Evolutionary conservation across 2,797 vertebrate genomes (phyloP).

Genomic region (Parauchenoglanis punctatus): DNA sequence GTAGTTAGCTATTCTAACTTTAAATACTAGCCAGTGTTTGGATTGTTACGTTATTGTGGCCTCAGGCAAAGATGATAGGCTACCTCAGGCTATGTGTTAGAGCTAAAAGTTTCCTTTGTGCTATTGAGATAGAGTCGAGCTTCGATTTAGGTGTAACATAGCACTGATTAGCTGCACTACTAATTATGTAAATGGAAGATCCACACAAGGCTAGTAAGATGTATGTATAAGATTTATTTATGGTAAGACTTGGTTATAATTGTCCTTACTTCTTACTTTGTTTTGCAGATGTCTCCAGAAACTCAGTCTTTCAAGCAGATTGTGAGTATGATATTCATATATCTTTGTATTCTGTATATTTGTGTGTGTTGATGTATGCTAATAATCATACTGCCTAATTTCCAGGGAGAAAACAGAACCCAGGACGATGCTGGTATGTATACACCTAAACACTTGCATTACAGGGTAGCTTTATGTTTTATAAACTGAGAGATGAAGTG

Average conservation of each 20-base stretch:
- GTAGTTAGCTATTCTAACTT: too few species aligned
- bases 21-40: too few species aligned
- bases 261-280: neutral
- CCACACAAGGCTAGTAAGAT: neutral
- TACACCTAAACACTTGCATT: neutral
- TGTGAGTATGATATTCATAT: neutral
- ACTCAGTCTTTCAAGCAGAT: neutral
- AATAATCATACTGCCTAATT: neutral
- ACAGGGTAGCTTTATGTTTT: neutral
- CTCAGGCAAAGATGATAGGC: too few species aligned
- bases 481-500: neutral
- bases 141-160: neutral
- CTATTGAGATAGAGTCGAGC: too few species aligned
- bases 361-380: neutral
- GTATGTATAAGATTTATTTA: neutral
- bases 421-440: constrained; percentile 9
- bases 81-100: too few species aligned
- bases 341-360: neutral
- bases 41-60: too few species aligned
- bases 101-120: too few species aligned
- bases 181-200: too few species aligned
- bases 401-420: constrained; percentile 11
- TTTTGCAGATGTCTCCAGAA: neutral
- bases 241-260: neutral
- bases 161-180: too few species aligned